A percentile compares a stretch with the other conserved stretches of the same genome.
phyloP scores from a whole-genome alignment of 2,113 vertebrate species.

The Psammodynastes pulverulentus region DNA sequence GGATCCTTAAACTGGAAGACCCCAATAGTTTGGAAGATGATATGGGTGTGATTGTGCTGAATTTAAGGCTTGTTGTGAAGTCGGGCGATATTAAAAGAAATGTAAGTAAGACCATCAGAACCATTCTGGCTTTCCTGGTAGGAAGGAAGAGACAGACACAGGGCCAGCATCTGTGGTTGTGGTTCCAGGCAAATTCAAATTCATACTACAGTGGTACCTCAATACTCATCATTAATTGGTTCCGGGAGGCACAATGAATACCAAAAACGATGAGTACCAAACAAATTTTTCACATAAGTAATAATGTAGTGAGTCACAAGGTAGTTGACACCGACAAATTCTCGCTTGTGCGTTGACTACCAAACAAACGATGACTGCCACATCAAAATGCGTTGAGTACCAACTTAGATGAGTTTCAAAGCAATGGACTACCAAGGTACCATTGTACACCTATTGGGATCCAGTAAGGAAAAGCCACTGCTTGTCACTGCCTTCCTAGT shows the following conservation, averaged over 20 bases:
- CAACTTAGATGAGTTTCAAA: neutral
- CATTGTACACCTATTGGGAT: neutral
- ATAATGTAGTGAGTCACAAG: neutral
- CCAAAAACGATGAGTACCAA: neutral
- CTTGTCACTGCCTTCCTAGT: neutral
- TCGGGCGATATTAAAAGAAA: conserved; percentile 86
- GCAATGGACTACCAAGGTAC: neutral
- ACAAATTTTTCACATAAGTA: neutral
- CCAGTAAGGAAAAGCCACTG: neutral
- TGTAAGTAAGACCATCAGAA: conserved; percentile 62
- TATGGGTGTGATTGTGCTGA: conserved; percentile 88
- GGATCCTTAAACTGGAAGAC: conserved; percentile 82
- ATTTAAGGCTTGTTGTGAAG: conserved; percentile 80
- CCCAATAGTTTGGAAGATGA: conserved; percentile 89
- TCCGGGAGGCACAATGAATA: neutral
- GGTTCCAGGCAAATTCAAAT: neutral
- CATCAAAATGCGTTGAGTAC: neutral
- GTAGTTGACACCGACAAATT: neutral
- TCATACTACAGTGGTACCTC: neutral
- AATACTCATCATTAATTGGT: neutral
- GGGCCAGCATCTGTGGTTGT: neutral
- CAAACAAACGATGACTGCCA: neutral
- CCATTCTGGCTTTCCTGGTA: neutral
- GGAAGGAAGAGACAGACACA: neutral
- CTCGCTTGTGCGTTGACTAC: neutral